phyloP scores from a whole-genome alignment of 2,888 invertebrate genomes.

The Crematogaster levior region DNA sequence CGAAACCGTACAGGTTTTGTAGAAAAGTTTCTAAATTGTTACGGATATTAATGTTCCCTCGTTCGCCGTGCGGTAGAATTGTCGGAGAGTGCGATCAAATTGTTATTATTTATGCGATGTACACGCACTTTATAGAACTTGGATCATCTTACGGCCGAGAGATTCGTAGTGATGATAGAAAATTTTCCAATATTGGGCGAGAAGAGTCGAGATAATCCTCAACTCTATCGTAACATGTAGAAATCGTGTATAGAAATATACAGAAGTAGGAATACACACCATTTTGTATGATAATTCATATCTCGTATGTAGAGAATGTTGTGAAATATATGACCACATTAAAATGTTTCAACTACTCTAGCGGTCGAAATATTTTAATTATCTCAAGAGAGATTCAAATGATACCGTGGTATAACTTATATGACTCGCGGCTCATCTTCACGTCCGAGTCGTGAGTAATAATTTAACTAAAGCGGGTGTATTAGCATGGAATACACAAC shows the following conservation, averaged over 20 bases:
- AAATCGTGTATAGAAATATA: neutral
- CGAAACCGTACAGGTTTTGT: slow-evolving; percentile 57
- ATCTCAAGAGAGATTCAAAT: slow-evolving; percentile 34
- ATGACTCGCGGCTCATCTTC: slow-evolving; percentile 1
- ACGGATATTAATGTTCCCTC: slow-evolving; percentile 51
- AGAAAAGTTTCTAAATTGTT: slow-evolving; percentile 64
- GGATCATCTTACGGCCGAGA: neutral
- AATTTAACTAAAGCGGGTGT: neutral
- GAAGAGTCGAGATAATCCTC: neutral
- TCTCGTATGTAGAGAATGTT: neutral
- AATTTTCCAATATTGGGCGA: neutral
- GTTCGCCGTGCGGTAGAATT: slow-evolving; percentile 53
- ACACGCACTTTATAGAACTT: slow-evolving; percentile 30
- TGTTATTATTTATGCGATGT: slow-evolving; percentile 59
- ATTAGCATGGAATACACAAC: slow-evolving; percentile 10
- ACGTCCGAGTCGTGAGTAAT: slow-evolving; percentile 22
- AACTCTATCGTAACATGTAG: neutral
- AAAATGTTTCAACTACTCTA: neutral
- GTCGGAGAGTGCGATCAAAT: slow-evolving; percentile 63
- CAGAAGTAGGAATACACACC: neutral
- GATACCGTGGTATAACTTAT: slow-evolving; percentile 15
- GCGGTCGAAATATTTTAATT: slow-evolving; percentile 48
- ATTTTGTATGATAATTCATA: slow-evolving; percentile 16
- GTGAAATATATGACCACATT: neutral
- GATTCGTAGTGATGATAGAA: neutral